Evolutionary conservation across 2,797 vertebrate genomes (phyloP), one percentile per base, ranked within the genome.

Genomic region (Acomys russatus): DNA sequence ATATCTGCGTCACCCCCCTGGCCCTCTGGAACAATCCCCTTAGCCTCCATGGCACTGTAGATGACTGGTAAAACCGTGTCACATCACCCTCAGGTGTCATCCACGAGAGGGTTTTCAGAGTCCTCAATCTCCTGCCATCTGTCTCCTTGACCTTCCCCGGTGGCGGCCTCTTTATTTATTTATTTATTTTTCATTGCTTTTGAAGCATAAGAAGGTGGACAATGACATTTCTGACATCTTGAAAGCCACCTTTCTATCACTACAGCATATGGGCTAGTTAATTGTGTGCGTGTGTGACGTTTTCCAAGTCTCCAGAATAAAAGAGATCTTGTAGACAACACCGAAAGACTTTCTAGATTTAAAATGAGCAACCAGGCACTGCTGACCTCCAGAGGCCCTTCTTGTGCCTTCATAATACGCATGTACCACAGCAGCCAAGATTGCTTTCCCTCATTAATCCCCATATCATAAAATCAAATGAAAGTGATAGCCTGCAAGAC

Each of bases 181-280:
- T 44, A 44, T 44, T 44, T 44, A 44, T 44, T 51, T 87, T 44
- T 44, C 44, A 44, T 68, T 92, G 68, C 51, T 91, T 96, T 89
- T 71, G 66, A 92, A 93, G 89, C 51, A 61, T 33, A 83, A 86
- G 51, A 96, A 64, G 38, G 54, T 91, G 59, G 86, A 96, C 89
- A 44, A 78, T 77, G 54, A 70, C 10, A 84, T 74, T 93, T 93
- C 12, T 83, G 28, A 92, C 76, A 11, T 56, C 90, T 94, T 94
- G 78, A 70, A 74, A 76, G 66, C 20, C 20, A 59, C 76, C 89
- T 93, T 88, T 88, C 20, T 91, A 73, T 91, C 77, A 85, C 68
- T 74, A 85, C 11, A 66, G 44, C 25, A 88, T 49, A 80, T 6
- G 92, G 35, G 92, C 22, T 7, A 30, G 30, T 22, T 86, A 38